Evolutionary conservation across 2,888 invertebrate genomes (phyloP).

Genomic region (Dynastes hyllus): DNA sequence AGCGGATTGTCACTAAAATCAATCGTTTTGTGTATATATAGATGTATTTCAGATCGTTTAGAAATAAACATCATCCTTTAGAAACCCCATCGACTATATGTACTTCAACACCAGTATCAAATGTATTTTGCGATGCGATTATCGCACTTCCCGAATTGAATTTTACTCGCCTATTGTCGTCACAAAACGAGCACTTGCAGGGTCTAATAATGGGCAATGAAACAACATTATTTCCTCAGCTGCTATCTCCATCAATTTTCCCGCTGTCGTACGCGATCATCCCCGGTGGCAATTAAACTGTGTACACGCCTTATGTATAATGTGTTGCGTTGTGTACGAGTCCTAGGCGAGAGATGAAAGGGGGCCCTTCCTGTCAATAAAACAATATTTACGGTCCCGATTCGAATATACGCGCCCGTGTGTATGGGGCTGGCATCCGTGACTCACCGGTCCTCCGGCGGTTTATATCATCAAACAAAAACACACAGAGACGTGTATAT

Average conservation of each 20-base stretch:
- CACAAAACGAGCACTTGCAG: constrained; percentile 13
- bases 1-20: no score
- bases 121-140: not conserved
- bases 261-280: constrained; percentile 26
- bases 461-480: constrained; percentile 45
- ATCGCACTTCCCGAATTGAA: constrained; percentile 19
- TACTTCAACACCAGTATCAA: not conserved
- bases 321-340: constrained; percentile 14
- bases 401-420: constrained; percentile 1
- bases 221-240: constrained; percentile 43
- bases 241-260: constrained; percentile 41
- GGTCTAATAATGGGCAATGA: constrained; percentile 43
- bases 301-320: constrained; percentile 33
- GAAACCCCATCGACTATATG: no score
- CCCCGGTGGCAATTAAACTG: constrained; percentile 39
- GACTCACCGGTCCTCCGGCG: constrained; percentile 60
- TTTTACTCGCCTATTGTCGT: constrained; percentile 1
- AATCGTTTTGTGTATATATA: no score
- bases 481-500: constrained; percentile 52
- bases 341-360: constrained; percentile 26
- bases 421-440: constrained; percentile 51
- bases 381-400: constrained; percentile 42
- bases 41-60: no score
- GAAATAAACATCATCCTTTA: no score
- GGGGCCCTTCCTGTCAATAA: constrained; percentile 36